Evolutionary conservation across 1,140 invertebrate genomes (phyloP).

Genomic region (Nautilus pompilius): DNA sequence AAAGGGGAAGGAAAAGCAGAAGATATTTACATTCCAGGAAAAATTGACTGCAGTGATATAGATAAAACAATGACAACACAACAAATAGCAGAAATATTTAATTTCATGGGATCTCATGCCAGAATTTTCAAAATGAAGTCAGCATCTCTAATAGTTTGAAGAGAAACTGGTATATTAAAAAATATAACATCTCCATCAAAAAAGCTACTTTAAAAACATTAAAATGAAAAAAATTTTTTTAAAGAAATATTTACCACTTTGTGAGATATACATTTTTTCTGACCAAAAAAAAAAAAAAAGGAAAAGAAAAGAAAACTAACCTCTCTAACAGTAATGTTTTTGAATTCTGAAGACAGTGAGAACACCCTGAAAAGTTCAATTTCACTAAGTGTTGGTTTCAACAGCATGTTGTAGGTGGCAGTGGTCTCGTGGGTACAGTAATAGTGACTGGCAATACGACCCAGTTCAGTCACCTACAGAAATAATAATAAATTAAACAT

Average conservation of each 20-base stretch:
- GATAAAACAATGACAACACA: no score
- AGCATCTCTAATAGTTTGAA: no score
- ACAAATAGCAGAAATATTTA: no score
- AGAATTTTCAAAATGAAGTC: no score
- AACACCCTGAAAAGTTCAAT: conserved; percentile 99
- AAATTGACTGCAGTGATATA: no score
- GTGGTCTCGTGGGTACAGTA: conserved; percentile 98
- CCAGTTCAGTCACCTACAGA: conserved; percentile 77
- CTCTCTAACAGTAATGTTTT: conserved; percentile 75
- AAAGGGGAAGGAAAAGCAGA: no score
- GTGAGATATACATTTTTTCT: background rate
- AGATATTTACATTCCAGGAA: no score
- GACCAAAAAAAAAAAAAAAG: background rate
- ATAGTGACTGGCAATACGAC: conserved; percentile 96
- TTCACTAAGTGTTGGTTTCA: conserved; percentile 95
- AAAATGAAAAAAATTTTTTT: background rate
- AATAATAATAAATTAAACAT: conserved; percentile 4
- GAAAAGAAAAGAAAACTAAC: conserved; percentile 22
- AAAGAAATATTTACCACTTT: no score
- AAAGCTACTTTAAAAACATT: no score
- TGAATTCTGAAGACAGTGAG: conserved; percentile 74
- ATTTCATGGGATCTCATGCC: no score
- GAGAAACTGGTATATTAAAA: no score
- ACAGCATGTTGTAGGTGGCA: conserved; percentile 91
- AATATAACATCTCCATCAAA: no score